These are phyloP conservation scores for Drosophila lutescens DNA, from an alignment of 2,888 invertebrate genomes.

Conservation along the genomic window DNA sequence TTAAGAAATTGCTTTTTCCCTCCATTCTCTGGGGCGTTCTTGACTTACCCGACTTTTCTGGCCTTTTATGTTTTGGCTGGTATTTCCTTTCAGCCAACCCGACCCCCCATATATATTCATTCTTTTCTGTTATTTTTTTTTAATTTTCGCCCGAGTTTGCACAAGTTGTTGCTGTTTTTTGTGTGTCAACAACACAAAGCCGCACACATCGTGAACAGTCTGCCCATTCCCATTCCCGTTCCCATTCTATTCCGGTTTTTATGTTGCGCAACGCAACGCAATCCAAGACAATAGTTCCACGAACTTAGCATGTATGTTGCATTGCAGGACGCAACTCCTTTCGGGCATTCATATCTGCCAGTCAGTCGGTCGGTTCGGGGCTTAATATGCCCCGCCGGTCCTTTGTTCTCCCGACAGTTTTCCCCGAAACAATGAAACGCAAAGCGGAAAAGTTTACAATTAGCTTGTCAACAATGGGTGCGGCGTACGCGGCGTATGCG, in stretches of 20 bases:
- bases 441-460: constrained; percentile 70
- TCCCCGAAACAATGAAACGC: constrained; percentile 34
- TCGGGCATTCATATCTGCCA: constrained; percentile 54
- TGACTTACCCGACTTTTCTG: constrained; percentile 43
- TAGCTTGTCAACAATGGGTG: constrained; percentile 66
- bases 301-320: constrained; percentile 45
- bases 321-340: constrained; percentile 24
- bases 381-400: constrained; percentile 46
- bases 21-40: constrained; percentile 27
- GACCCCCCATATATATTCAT: constrained; percentile 1
- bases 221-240: constrained; percentile 39
- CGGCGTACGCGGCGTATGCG: constrained; percentile 55
- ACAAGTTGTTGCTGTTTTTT: constrained; percentile 49
- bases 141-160: constrained; percentile 46
- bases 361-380: constrained; percentile 31
- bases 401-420: constrained; percentile 46
- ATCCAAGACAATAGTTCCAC: constrained; percentile 61
- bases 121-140: constrained; percentile 19
- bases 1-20: constrained; percentile 68
- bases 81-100: constrained; percentile 15
- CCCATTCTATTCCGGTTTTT: constrained; percentile 39
- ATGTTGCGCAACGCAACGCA: constrained; percentile 51
- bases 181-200: constrained; percentile 57
- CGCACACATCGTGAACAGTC: constrained; percentile 57
- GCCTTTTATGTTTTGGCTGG: constrained; percentile 50